These are phyloP conservation scores for Loripinus fragilis DNA, from an alignment of 2,888 invertebrate species.

Conservation along the genomic window DNA sequence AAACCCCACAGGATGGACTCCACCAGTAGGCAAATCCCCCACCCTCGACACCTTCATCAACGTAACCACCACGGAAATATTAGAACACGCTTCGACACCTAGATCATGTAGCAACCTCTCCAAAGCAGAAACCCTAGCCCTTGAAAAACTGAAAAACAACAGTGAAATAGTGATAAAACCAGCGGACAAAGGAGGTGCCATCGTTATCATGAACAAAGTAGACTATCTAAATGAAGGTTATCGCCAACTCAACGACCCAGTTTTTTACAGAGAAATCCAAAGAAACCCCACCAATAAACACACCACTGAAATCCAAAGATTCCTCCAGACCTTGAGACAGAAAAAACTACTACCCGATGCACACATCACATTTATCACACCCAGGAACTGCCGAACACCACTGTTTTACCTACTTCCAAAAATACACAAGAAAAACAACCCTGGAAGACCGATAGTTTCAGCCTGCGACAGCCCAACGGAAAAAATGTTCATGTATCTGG, in stretches of 20 bases:
- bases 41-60: not conserved
- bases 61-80: not conserved
- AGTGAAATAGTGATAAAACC: constrained; percentile 8
- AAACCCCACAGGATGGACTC: not conserved
- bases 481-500: not conserved
- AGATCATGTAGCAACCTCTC: not conserved
- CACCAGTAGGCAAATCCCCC: not conserved
- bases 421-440: constrained; percentile 24
- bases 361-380: constrained; percentile 16
- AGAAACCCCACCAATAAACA: not conserved
- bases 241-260: constrained; percentile 10
- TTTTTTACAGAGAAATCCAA: not conserved
- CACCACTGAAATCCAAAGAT: not conserved
- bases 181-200: constrained; percentile 28
- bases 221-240: constrained; percentile 27
- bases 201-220: constrained; percentile 14
- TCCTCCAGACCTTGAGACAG: not conserved
- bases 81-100: not conserved
- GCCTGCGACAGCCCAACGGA: constrained; percentile 26
- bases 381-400: constrained; percentile 21
- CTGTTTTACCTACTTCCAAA: constrained; percentile 24
- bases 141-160: not conserved
- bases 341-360: not conserved
- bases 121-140: not conserved
- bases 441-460: constrained; percentile 27